Percentiles rank a stretch among this genome's conserved stretches.
Evolutionary conservation across 1,140 invertebrate species (phyloP).

Genomic region (Caenorhabditis inopinata): DNA sequence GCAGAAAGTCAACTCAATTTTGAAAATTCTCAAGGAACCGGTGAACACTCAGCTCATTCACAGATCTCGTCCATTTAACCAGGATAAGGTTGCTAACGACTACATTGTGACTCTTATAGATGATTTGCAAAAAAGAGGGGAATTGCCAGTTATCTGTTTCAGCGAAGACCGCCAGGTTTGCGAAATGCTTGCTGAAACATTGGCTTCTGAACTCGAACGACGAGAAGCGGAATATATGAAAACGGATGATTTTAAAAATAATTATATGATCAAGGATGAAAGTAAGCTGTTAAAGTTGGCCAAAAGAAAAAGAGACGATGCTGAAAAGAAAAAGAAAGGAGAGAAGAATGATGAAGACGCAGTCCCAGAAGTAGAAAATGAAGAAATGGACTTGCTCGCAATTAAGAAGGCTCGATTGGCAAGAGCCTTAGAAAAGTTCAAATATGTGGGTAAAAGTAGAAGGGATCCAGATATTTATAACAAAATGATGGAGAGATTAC

Average conservation of each 20-base stretch:
- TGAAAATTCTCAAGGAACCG: constrained; percentile 37
- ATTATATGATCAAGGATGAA: constrained; percentile 51
- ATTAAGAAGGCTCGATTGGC: constrained; percentile 54
- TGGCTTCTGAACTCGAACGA: constrained; percentile 53
- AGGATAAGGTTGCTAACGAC: constrained; percentile 54
- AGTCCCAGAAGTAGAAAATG: constrained; percentile 30
- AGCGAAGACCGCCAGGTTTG: constrained; percentile 64
- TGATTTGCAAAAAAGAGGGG: constrained; percentile 55
- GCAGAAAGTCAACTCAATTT: constrained; percentile 52
- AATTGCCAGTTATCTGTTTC: constrained; percentile 62
- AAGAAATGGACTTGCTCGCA: constrained; percentile 58
- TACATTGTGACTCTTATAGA: constrained; percentile 62
- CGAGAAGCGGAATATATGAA: constrained; percentile 49
- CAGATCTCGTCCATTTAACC: constrained; percentile 59
- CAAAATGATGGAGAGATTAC: constrained; percentile 41
- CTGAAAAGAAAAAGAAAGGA: constrained; percentile 60
- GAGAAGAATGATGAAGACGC: constrained; percentile 54
- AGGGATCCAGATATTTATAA: constrained; percentile 40
- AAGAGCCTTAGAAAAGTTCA: constrained; percentile 55
- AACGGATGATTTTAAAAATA: constrained; percentile 59
- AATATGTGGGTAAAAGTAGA: constrained; percentile 51
- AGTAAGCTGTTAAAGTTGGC: constrained; percentile 58
- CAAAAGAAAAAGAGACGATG: constrained; percentile 60
- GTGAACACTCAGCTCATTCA: constrained; percentile 62
- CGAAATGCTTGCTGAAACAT: constrained; percentile 55